Conservation (phyloP, 2,113 vertebrate genomes). For the Lates calcarifer region DNA sequence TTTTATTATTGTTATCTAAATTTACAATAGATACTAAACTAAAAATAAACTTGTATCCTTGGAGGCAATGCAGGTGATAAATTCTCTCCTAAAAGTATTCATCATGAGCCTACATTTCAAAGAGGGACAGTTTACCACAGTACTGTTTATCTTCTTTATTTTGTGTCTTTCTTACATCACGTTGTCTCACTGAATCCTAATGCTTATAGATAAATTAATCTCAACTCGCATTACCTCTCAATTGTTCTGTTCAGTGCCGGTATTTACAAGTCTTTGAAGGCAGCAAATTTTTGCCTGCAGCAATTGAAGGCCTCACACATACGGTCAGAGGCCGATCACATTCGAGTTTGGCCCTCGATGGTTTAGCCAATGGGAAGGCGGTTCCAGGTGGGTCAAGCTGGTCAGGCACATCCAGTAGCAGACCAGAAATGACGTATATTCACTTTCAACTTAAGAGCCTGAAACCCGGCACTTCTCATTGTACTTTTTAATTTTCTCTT, state of each 20-base stretch:
- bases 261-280: conserved; percentile 27
- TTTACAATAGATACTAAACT: no score
- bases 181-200: neutral
- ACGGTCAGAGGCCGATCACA: neutral
- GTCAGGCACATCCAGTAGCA: neutral
- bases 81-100: neutral
- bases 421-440: rapidly evolving
- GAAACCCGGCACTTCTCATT: neutral
- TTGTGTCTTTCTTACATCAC: neutral
- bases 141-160: neutral
- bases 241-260: neutral
- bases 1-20: no score
- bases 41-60: neutral
- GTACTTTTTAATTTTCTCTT: neutral
- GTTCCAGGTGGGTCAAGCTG: conserved; percentile 12
- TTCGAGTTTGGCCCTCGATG: neutral
- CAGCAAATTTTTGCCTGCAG: conserved; percentile 8
- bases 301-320: conserved; percentile 15
- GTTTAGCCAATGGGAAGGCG: conserved; percentile 52
- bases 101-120: neutral
- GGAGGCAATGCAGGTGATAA: no score
- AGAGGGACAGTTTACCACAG: neutral
- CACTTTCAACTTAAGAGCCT: conserved; percentile 5
- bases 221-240: neutral
- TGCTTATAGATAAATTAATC: neutral